Evolutionary conservation across 1,140 invertebrate species (phyloP).

Genomic region (Platorchestia sp.): DNA sequence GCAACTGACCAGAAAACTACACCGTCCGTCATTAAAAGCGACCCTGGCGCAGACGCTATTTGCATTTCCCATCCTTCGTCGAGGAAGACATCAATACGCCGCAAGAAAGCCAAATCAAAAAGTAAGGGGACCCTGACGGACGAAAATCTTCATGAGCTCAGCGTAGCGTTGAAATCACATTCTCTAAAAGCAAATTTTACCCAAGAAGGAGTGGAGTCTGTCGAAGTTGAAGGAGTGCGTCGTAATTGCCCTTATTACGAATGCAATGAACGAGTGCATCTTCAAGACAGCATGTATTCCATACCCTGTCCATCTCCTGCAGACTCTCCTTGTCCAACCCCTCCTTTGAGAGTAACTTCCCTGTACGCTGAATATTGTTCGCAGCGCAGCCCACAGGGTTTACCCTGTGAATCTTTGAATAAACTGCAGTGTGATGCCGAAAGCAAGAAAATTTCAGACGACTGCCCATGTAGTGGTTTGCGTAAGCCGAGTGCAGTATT

Average conservation of each 20-base stretch:
- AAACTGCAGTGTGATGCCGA: neutral
- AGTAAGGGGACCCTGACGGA: conserved; percentile 15
- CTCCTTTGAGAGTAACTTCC: neutral
- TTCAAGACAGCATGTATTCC: conserved; percentile 13
- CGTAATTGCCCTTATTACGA: neutral
- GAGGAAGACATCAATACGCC: neutral
- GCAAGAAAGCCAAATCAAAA: conserved; percentile 38
- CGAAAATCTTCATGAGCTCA: conserved; percentile 9
- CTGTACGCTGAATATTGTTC: neutral
- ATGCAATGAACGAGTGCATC: neutral
- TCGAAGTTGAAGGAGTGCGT: neutral
- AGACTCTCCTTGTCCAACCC: conserved; percentile 24
- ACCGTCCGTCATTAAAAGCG: neutral
- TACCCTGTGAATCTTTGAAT: neutral
- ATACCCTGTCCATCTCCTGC: conserved; percentile 39
- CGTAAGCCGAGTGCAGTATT: neutral
- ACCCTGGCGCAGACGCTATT: neutral
- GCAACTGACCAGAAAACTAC: neutral
- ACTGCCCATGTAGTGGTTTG: neutral
- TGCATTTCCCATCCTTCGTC: conserved; percentile 48
- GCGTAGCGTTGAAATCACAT: neutral
- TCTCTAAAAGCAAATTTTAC: neutral
- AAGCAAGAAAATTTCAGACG: neutral
- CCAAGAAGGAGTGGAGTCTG: neutral
- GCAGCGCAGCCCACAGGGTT: neutral